Percentiles rank a stretch among this genome's conserved stretches.
Conservation (phyloP, 2,888 invertebrate genomes). For the Acrobasis consociella region DNA sequence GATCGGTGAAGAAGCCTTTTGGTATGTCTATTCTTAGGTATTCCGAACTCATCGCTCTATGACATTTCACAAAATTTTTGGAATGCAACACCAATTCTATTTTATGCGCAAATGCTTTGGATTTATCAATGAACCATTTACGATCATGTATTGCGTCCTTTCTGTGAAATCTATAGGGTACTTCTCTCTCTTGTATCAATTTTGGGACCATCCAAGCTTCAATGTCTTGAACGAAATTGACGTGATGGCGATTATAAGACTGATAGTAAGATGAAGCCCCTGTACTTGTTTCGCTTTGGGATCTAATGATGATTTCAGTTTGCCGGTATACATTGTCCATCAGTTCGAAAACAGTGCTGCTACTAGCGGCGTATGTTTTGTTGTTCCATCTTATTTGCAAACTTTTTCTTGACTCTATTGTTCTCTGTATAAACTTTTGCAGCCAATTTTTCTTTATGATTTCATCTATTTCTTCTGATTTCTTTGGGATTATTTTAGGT, state of each 20-base stretch:
- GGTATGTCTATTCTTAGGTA: conserved; percentile 65
- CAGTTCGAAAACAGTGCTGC: conserved; percentile 62
- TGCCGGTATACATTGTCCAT: conserved; percentile 61
- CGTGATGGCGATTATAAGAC: conserved; percentile 43
- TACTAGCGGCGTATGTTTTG: conserved; percentile 58
- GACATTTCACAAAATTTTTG: conserved; percentile 41
- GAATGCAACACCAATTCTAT: conserved; percentile 61
- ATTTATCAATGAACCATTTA: conserved; percentile 61
- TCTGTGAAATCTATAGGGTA: conserved; percentile 34
- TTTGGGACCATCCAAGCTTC: conserved; percentile 71
- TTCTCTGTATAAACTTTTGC: conserved; percentile 48
- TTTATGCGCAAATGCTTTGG: conserved; percentile 57
- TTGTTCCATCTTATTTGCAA: conserved; percentile 67
- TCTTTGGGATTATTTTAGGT: neutral
- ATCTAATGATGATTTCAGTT: conserved; percentile 48
- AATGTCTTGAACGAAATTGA: conserved; percentile 57
- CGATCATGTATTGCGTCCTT: conserved; percentile 48
- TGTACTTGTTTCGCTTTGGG: conserved; percentile 55
- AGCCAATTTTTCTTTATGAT: conserved; percentile 56
- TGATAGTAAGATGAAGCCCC: conserved; percentile 46
- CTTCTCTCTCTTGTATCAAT: conserved; percentile 43
- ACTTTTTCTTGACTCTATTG: conserved; percentile 56
- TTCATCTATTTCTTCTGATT: conserved; percentile 40
- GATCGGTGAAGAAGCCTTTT: conserved; percentile 58
- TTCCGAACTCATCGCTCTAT: conserved; percentile 49